Base-by-base conservation (phyloP, 2,113 vertebrate species). In the Himantopus leucocephalus region DNA sequence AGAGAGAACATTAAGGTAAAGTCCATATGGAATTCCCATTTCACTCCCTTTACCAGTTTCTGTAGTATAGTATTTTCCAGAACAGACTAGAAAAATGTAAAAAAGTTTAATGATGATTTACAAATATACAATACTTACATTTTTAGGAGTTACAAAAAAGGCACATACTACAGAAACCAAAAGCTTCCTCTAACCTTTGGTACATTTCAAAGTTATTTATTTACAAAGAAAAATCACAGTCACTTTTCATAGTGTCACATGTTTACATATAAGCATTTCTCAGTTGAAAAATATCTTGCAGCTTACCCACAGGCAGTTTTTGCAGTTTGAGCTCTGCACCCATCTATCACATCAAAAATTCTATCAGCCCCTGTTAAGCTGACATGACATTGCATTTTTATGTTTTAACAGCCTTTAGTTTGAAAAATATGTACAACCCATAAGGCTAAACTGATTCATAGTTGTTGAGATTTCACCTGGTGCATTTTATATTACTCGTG, bases 61-160 rank as follows among this genome's bases (percentile, higher is more conserved):
- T 88, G 19, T 22, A 78, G 27, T 14, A 37, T 0, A 58, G 27
- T 71, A 78, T 81, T 87, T 92, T 81, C 32, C 88, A 81, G 45
- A 94, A 60, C 30, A 70, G 66, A 91, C 26, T 10, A 91, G 37
- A 82, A 66, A 85, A 95, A 82, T 3, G 3, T 87, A 89, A 70
- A 93, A 79, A 95, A 30, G 16, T 97, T 97, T 97, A 97, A 97
- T 97, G 66, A 58, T 39, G 22, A 91, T 93, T 95, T 94, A 97
- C 89, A 97, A 95, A 96, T 96, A 96, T 97, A 97, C 97, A 97
- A 45, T 91, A 97, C 75, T 94, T 97, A 97, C 92, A 97, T 39
- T 92, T 92, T 89, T 43, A 87, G 34, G 60, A 87, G 21, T 91
- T 94, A 96, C 50, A 92, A 95, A 89, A 94, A 45, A 2, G 1